Conservation (phyloP, 2,797 vertebrate genomes). For the Manis pentadactyla region DNA sequence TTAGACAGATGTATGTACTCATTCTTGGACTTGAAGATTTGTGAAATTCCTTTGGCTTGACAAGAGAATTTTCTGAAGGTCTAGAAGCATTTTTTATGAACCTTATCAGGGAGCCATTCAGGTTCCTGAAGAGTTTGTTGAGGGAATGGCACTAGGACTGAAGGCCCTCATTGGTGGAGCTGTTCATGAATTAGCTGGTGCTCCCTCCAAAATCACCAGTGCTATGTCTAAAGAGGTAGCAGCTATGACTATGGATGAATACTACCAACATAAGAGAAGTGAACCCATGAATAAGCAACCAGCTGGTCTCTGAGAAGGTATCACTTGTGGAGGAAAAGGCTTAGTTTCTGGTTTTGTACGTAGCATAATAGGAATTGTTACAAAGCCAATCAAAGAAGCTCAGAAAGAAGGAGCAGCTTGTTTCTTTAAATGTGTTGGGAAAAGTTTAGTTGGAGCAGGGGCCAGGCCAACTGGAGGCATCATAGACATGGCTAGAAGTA, state of each 20-base stretch:
- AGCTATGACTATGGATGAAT: constrained; percentile 98
- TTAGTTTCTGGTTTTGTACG: constrained; percentile 98
- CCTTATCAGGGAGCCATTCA: constrained; percentile 99
- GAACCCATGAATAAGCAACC: constrained; percentile 98
- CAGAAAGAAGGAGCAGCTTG: constrained; percentile 96
- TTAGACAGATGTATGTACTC: constrained; percentile 98
- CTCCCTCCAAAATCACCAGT: constrained; percentile 97
- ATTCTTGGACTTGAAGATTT: constrained; percentile 98
- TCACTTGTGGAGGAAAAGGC: constrained; percentile 96
- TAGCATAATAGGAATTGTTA: constrained; percentile 98
- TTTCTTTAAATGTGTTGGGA: constrained; percentile 98
- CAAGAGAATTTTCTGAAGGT: constrained; percentile 97
- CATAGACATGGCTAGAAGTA: constrained; percentile 99
- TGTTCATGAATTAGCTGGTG: constrained; percentile 97
- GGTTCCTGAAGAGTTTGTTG: constrained; percentile 98
- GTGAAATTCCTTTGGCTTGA: constrained; percentile 98
- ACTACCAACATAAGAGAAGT: constrained; percentile 97
- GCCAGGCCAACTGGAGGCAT: constrained; percentile 97
- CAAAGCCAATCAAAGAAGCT: constrained; percentile 98
- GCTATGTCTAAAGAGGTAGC: constrained; percentile 98
- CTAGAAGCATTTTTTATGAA: constrained; percentile 99
- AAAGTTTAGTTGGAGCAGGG: constrained; percentile 97
- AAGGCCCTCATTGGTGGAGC: constrained; percentile 97
- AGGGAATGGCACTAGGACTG: constrained; percentile 97
- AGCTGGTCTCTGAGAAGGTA: constrained; percentile 94